Conservation (phyloP, 92 coral and sea anemone species). For the Desmophyllum pertusum region DNA sequence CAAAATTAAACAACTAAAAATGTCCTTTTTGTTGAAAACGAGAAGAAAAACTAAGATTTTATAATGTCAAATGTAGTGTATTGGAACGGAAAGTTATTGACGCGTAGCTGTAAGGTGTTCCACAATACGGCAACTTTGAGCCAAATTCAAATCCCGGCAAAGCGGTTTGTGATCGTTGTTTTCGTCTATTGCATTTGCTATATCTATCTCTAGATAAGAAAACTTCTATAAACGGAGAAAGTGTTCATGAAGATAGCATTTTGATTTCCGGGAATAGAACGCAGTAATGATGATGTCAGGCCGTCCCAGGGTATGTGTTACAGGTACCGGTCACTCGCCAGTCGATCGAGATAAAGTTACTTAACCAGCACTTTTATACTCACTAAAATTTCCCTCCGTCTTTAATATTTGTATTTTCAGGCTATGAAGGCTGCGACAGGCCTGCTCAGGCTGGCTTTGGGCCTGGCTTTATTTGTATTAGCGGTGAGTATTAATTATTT, state of each 20-base stretch:
- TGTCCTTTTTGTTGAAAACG: neutral
- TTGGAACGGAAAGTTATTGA: neutral
- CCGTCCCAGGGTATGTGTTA: conserved; percentile 16
- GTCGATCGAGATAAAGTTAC: neutral
- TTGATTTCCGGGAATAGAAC: neutral
- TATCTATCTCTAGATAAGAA: no score
- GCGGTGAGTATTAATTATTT: conserved; percentile 68
- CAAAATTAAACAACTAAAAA: neutral
- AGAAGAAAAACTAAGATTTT: neutral
- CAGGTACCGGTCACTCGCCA: conserved; percentile 45
- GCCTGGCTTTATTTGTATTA: conserved; percentile 74
- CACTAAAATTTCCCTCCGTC: neutral
- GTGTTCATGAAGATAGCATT: neutral
- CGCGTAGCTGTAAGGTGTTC: neutral
- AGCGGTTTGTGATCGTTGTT: neutral
- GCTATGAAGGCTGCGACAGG: conserved; percentile 79
- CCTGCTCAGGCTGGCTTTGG: conserved; percentile 73
- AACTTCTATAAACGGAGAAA: neutral
- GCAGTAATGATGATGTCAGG: conserved; percentile 19
- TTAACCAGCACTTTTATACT: conserved; percentile 15
- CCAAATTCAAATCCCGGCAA: neutral
- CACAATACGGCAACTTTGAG: neutral
- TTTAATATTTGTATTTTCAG: conserved; percentile 50
- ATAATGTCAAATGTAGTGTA: neutral
- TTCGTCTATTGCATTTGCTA: neutral